These are phyloP conservation scores for Parelbella ahira DNA, from an alignment of 2,888 invertebrate species.

Conservation along the genomic window DNA sequence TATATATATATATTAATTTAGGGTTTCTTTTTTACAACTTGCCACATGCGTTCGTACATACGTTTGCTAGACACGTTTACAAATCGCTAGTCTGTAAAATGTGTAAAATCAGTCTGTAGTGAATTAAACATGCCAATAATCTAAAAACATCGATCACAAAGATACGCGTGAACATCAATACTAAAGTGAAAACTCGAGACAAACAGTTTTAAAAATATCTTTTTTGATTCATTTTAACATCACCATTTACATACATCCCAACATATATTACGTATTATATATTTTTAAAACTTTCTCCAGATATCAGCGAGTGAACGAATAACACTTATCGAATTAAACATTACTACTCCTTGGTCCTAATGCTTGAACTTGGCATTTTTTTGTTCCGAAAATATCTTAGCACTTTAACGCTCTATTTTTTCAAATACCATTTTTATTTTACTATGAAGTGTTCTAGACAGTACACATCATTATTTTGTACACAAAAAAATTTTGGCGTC, in stretches of 20 bases:
- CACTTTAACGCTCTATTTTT: too few species aligned
- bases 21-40: too few species aligned
- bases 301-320: slow-evolving; percentile 69
- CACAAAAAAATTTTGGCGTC: too few species aligned
- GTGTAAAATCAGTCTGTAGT: slow-evolving; percentile 67
- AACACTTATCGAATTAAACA: slow-evolving; percentile 59
- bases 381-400: too few species aligned
- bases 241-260: slow-evolving; percentile 23
- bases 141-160: slow-evolving; percentile 70
- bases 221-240: slow-evolving; percentile 34
- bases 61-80: too few species aligned
- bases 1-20: too few species aligned
- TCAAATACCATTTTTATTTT: too few species aligned
- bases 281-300: slow-evolving; percentile 59
- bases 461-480: too few species aligned
- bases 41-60: too few species aligned
- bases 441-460: too few species aligned
- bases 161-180: slow-evolving; percentile 66
- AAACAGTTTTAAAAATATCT: slow-evolving; percentile 66
- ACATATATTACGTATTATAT: too few species aligned
- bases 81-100: slow-evolving; percentile 36
- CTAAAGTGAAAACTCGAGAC: slow-evolving; percentile 63
- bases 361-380: slow-evolving; percentile 75
- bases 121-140: slow-evolving; percentile 52
- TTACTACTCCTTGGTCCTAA: slow-evolving; percentile 74